These are phyloP conservation scores for Coptotermes formosanus DNA, from an alignment of 1,140 invertebrate genomes.

Conservation along the genomic window DNA sequence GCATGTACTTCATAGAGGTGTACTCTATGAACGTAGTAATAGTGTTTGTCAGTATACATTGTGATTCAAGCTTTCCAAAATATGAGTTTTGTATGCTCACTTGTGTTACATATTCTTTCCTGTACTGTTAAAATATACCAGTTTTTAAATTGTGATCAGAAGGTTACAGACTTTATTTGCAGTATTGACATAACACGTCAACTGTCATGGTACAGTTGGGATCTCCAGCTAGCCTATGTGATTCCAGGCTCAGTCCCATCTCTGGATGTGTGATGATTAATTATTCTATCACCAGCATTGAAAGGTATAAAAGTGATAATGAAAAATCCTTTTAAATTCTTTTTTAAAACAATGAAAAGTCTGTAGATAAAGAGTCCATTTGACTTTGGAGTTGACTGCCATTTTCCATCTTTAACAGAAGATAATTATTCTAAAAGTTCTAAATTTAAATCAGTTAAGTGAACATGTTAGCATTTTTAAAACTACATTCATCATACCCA, in stretches of 20 bases:
- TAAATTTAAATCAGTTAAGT: background rate
- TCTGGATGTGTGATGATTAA: background rate
- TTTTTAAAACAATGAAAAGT: constrained; percentile 7
- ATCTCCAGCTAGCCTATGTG: constrained; percentile 3
- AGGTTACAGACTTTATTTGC: background rate
- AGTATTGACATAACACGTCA: background rate
- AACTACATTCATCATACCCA: background rate
- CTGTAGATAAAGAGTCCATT: background rate
- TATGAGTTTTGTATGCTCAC: background rate
- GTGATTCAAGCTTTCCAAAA: background rate
- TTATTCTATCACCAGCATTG: constrained; percentile 1
- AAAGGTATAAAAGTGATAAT: background rate
- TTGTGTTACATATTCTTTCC: background rate
- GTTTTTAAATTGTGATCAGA: background rate
- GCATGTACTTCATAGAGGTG: background rate
- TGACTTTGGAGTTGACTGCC: background rate
- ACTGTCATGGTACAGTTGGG: constrained; percentile 12
- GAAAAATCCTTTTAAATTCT: background rate
- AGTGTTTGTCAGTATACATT: background rate
- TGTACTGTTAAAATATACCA: too few species aligned
- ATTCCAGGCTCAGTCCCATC: background rate
- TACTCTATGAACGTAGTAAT: background rate
- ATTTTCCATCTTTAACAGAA: background rate
- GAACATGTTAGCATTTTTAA: background rate
- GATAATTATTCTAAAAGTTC: background rate